Evolutionary conservation across 2,113 vertebrate genomes (phyloP), one percentile per base, ranked within the genome.

Genomic region (Steatornis caripensis): DNA sequence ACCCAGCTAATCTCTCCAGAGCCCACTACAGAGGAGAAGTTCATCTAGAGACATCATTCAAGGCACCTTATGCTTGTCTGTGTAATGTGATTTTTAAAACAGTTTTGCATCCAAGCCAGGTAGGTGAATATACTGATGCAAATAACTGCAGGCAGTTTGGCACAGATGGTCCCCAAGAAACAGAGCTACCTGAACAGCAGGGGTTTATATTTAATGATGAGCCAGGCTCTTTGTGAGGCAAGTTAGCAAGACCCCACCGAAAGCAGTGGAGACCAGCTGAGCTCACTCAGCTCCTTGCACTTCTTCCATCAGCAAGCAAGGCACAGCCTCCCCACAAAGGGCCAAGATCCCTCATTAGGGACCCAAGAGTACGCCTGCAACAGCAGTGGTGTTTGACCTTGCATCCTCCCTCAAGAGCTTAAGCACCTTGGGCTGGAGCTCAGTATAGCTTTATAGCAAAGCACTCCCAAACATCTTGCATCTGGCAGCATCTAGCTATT

Each of bases 81-180:
- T 18, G 55, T 72, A 94, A 36, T 78, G 91, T 78, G 41, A 66
- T 83, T 92, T 94, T 90, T 49, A 61, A 45, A 86, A 48, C 14
- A 37, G 36, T 69, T 72, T 32, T 62, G 48, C 70, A 95, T 76
- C 74, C 61, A 24, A 87, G 68, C 43, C 68, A 93, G 88, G 55
- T 74, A 97, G 76, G 85, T 84, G 68, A 93, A 71, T 18, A n/a
- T 13, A 92, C 51, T 51, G 64, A 93, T 74, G 80, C 89, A 95
- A 92, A 84, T 92, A 96, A 43, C 55, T 41, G 12, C 85, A 92
- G 80, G 60, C 90, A 93, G 76, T 20, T 90, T 82, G 88, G 95
- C 95, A 96, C 93, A 96, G 96, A 97, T 86, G 95, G 90, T n/a
- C 83, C 93, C 92, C 83, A 92, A 74, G 88, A 95, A 92, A 41